phyloP scores from a whole-genome alignment of 2,797 vertebrate species.

The Leptodon cayanensis region DNA sequence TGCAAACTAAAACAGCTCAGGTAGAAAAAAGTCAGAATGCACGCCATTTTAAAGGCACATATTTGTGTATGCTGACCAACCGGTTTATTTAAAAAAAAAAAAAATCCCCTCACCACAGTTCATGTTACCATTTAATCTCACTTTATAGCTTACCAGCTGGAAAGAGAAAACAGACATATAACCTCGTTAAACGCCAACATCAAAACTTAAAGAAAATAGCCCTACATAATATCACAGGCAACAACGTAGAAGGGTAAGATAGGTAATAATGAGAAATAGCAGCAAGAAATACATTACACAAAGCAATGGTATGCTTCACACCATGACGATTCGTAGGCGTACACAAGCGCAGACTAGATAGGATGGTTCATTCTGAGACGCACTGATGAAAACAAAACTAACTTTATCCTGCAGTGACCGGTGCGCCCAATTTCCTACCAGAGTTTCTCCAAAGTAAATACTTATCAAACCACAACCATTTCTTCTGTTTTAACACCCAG shows the following conservation, averaged over 20 bases:
- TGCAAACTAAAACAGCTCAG: not conserved
- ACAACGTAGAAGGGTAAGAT: fast-evolving
- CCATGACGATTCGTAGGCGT: fast-evolving
- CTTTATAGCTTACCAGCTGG: not conserved
- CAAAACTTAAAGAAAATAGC: not conserved
- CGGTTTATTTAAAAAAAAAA: not conserved
- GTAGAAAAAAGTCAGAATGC: not conserved
- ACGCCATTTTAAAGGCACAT: not conserved
- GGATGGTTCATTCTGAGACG: not conserved
- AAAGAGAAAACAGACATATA: not conserved
- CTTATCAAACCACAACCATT: not conserved
- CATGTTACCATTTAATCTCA: not conserved
- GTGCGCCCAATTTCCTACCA: not conserved
- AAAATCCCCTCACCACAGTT: not conserved
- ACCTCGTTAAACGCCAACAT: not conserved
- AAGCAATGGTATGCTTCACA: not conserved
- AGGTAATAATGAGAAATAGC: not conserved
- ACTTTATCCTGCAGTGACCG: not conserved
- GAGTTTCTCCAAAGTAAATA: not conserved
- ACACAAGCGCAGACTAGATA: not conserved
- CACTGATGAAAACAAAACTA: not conserved
- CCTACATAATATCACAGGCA: not conserved
- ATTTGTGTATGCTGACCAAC: not conserved
- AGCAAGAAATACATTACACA: not conserved
- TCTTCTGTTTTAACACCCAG: not conserved